These are phyloP conservation scores for Apodemia zela DNA, from an alignment of 2,888 invertebrate species.

Conservation along the genomic window DNA sequence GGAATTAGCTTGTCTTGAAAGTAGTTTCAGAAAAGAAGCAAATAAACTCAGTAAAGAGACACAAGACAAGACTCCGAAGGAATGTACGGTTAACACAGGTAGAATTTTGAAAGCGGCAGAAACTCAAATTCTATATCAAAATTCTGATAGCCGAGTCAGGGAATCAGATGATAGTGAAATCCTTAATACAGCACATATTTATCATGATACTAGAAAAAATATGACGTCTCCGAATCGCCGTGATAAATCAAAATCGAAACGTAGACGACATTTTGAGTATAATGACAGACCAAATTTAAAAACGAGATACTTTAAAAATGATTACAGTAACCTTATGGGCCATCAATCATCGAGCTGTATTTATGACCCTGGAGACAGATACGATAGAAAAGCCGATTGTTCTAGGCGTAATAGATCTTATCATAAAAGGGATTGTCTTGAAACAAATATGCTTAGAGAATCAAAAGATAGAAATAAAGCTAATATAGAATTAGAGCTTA, in stretches of 20 bases:
- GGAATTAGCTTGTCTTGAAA: conserved; percentile 42
- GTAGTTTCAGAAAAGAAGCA: conserved; percentile 36
- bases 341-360: conserved; percentile 45
- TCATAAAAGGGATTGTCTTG: conserved; percentile 32
- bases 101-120: conserved; percentile 36
- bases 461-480: conserved; percentile 36
- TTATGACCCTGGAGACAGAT: conserved; percentile 38
- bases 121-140: conserved; percentile 51
- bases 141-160: conserved; percentile 39
- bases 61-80: conserved; percentile 30
- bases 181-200: conserved; percentile 10
- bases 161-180: conserved; percentile 43
- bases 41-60: conserved; percentile 30
- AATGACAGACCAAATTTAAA: neutral
- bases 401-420: conserved; percentile 35
- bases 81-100: conserved; percentile 30
- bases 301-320: neutral
- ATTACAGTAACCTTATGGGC: neutral
- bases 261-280: neutral
- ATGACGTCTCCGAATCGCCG: conserved; percentile 16
- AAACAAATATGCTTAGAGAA: conserved; percentile 31
- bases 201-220: conserved; percentile 30
- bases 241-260: conserved; percentile 8
- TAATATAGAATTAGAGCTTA: conserved; percentile 33
- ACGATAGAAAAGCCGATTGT: conserved; percentile 28